Conservation (phyloP, 2,888 invertebrate genomes). For the Caenorhabditis japonica region DNA sequence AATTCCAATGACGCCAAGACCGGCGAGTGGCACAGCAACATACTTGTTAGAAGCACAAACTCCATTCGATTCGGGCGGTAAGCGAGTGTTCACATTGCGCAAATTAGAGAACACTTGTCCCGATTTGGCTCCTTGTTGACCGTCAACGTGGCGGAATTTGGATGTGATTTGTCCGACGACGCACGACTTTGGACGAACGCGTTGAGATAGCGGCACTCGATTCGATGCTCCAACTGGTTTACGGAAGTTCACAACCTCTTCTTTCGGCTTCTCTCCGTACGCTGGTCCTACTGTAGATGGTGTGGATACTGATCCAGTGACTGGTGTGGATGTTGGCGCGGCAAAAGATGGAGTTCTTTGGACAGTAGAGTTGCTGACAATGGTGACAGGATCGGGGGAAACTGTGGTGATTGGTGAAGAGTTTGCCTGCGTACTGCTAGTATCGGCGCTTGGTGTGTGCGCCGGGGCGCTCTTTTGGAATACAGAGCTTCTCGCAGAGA, state of each 20-base stretch:
- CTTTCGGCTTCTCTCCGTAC: slow-evolving; percentile 27
- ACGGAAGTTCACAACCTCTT: slow-evolving; percentile 28
- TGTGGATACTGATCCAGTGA: slow-evolving; percentile 36
- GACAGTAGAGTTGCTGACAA: background rate
- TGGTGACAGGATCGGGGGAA: slow-evolving; percentile 40
- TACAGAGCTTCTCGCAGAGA: background rate
- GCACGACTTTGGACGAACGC: slow-evolving; percentile 67
- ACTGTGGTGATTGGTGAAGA: slow-evolving; percentile 15
- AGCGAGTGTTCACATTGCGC: slow-evolving; percentile 72
- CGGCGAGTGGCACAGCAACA: slow-evolving; percentile 87
- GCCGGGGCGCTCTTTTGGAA: background rate
- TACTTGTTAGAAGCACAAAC: slow-evolving; percentile 44
- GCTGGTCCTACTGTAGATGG: slow-evolving; percentile 33
- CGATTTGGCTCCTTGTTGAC: slow-evolving; percentile 58
- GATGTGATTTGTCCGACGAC: slow-evolving; percentile 72
- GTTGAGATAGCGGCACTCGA: slow-evolving; percentile 39
- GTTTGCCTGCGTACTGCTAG: slow-evolving; percentile 43
- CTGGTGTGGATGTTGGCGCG: slow-evolving; percentile 4
- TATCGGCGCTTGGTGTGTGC: slow-evolving; percentile 31
- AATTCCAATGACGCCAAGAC: slow-evolving; percentile 90
- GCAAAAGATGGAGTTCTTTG: background rate
- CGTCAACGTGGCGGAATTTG: slow-evolving; percentile 72
- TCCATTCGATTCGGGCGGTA: slow-evolving; percentile 71
- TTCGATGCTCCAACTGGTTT: slow-evolving; percentile 50
- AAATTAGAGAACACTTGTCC: slow-evolving; percentile 68